Evolutionary conservation across 1,140 invertebrate genomes (phyloP).

Genomic region (Laupala kohalensis): DNA sequence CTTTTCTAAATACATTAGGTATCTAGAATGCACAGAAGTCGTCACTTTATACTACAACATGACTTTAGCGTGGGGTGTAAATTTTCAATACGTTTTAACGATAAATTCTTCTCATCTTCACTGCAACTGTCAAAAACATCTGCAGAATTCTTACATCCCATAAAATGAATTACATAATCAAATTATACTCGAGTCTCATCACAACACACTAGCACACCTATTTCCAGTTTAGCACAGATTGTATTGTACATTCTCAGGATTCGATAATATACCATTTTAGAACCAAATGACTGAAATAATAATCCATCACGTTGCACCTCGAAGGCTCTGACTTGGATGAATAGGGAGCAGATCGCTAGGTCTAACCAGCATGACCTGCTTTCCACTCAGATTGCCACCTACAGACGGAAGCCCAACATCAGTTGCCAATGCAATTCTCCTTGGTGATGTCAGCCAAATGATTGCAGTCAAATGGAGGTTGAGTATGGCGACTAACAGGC

Average conservation of each 20-base stretch:
- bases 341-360: neutral
- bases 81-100: neutral
- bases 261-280: neutral
- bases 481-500: constrained; percentile 18
- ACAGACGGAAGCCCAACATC: constrained; percentile 22
- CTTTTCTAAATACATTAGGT: neutral
- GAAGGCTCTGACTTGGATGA: neutral
- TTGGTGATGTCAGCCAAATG: constrained; percentile 22
- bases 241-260: neutral
- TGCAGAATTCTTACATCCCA: neutral
- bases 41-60: neutral
- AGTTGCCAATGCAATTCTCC: constrained; percentile 33
- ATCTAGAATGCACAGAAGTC: neutral
- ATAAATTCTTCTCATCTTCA: neutral
- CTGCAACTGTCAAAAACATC: neutral
- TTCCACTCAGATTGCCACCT: constrained; percentile 1
- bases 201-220: neutral
- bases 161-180: neutral
- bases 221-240: neutral
- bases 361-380: neutral
- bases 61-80: neutral
- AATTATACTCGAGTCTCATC: neutral
- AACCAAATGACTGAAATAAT: neutral
- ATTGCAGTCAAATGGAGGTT: neutral
- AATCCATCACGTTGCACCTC: neutral